Conservation (phyloP, 2,797 vertebrate genomes). For the Premnoplex brunnescens region DNA sequence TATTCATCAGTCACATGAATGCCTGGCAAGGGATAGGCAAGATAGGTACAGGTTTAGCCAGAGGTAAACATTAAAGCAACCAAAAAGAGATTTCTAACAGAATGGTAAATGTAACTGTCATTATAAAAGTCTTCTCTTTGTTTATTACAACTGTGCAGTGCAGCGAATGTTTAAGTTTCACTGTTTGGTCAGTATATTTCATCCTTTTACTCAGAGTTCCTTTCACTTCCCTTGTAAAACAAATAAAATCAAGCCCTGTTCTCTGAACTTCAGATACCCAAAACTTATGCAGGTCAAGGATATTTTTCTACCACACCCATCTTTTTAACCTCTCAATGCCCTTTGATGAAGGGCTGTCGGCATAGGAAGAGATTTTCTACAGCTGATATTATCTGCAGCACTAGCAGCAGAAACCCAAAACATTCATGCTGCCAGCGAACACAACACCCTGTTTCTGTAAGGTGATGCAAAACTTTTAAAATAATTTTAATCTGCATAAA, state of each 20-base stretch:
- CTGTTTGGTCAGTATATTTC: neutral
- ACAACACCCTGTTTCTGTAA: neutral
- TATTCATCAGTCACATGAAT: neutral
- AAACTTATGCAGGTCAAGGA: neutral
- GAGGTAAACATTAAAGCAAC: neutral
- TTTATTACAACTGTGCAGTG: neutral
- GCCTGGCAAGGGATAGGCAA: neutral
- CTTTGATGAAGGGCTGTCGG: conserved; percentile 19
- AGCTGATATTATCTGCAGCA: conserved; percentile 4
- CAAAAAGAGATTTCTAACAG: neutral
- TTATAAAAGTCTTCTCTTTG: neutral
- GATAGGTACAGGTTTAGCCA: neutral
- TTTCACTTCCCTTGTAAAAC: neutral
- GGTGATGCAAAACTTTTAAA: neutral
- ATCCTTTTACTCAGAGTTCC: neutral
- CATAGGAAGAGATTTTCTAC: neutral
- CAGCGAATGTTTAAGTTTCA: neutral
- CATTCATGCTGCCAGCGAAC: neutral
- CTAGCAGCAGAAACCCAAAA: neutral
- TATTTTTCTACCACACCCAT: neutral
- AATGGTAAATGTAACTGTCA: neutral
- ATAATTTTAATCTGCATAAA: neutral
- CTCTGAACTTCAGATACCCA: neutral
- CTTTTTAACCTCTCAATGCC: conserved; percentile 8
- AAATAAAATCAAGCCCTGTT: neutral